Evolutionary conservation across 2,888 invertebrate species (phyloP), one percentile per base, ranked within the genome.

Genomic region (Microchrysa polita): DNA sequence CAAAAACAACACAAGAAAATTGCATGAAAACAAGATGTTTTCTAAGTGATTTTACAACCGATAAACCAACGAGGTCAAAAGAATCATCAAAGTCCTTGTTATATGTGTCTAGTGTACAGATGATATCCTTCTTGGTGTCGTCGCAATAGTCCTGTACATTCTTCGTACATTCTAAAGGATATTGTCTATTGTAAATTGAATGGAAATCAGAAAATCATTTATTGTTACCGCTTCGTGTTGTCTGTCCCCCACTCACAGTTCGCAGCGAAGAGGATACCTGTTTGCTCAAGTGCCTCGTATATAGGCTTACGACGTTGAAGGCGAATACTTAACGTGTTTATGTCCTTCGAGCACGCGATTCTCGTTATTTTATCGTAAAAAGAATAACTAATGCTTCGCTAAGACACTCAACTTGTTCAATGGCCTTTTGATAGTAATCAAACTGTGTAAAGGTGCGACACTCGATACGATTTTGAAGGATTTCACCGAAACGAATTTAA

Each of bases 201-300:
- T 53, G 67, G 67, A 67, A 67, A 67, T 67, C 53, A 53, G 27
- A 34, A 34, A 34, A 34, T 34, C 27, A 34, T 34, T 34, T 34
- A 7, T 61, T 61, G 61, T 61, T 61, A 61, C 61, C 61, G 61
- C 40, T 61, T 42, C 16, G 40, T 42, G 27, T 34, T 34, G 27
- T 34, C 27, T 7, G 4, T 7, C 2, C 27, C 27, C 27, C 27
- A 34, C 7, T 5, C 27, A 34, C 7, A 34, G 27, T 34, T 7
- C 27, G 7, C 27, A 34, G 7, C 27, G 27, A 53, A 67, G 67
- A 34, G 67, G 67, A 52, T 67, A 67, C 67, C 67, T 67, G 67
- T 67, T 67, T 67, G 67, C 53, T 67, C 27, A 53, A 67, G 67
- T 34, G 61, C 7, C 27, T n/a, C n/a, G n/a, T n/a, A n/a, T n/a